Evolutionary conservation across 2,797 vertebrate genomes (phyloP).

Genomic region (Poeciliopsis infans): DNA sequence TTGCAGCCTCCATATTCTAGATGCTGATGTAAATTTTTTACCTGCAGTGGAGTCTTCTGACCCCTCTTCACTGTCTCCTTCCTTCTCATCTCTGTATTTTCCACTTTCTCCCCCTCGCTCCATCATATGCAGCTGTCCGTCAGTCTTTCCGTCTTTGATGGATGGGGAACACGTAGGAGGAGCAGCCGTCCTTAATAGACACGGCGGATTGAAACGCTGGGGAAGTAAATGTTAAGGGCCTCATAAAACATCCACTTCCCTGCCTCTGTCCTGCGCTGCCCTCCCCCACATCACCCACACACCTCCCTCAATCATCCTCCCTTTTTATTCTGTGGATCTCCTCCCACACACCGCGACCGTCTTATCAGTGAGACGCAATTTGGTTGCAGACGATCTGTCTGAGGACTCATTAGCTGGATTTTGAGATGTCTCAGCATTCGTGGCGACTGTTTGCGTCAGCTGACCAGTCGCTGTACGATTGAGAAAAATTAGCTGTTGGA

Average conservation of each 20-base stretch:
- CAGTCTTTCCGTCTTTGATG: slow-evolving; percentile 75
- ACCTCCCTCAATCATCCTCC: slow-evolving; percentile 42
- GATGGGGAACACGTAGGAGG: slow-evolving; percentile 81
- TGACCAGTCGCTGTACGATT: background rate
- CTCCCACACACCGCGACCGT: slow-evolving; percentile 40
- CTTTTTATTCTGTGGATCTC: slow-evolving; percentile 44
- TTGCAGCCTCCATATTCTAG: slow-evolving; percentile 7
- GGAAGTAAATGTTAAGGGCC: slow-evolving; percentile 87
- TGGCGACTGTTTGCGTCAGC: slow-evolving; percentile 4
- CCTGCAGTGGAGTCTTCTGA: slow-evolving; percentile 17
- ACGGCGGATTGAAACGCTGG: slow-evolving; percentile 81
- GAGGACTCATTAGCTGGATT: slow-evolving; percentile 13
- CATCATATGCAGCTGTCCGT: slow-evolving; percentile 74
- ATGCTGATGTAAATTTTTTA: slow-evolving; percentile 22
- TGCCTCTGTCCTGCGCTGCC: slow-evolving; percentile 56
- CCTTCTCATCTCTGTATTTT: slow-evolving; percentile 44
- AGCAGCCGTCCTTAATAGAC: slow-evolving; percentile 83
- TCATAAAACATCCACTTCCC: slow-evolving; percentile 83
- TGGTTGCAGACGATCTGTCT: slow-evolving; percentile 27
- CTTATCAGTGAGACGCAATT: slow-evolving; percentile 45
- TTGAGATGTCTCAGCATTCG: slow-evolving; percentile 8
- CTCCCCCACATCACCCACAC: slow-evolving; percentile 53
- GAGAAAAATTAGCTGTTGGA: too few species aligned
- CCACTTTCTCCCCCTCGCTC: slow-evolving; percentile 42
- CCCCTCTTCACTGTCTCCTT: slow-evolving; percentile 19